Percentiles rank a stretch among this genome's conserved stretches.
These are phyloP conservation scores for Rhogogaster chlorosoma DNA, from an alignment of 2,888 invertebrate genomes.

Conservation along the genomic window DNA sequence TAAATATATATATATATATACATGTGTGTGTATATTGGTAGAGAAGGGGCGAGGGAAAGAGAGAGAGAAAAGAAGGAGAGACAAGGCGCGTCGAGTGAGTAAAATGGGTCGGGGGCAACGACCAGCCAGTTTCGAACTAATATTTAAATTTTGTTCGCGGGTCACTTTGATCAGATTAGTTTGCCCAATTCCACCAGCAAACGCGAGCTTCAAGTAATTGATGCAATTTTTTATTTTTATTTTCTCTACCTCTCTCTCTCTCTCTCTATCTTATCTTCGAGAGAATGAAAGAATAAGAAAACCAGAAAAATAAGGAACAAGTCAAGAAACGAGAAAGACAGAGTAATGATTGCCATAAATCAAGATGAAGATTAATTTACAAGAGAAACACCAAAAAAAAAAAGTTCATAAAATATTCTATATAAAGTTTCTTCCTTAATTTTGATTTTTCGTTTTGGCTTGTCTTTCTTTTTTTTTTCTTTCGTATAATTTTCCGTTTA, in stretches of 20 bases:
- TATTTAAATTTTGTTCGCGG: constrained; percentile 35
- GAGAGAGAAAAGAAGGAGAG: constrained; percentile 48
- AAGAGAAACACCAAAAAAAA: neutral
- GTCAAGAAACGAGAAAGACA: neutral
- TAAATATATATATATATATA: neutral
- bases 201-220: neutral
- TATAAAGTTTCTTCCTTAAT: neutral
- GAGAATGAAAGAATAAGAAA: neutral
- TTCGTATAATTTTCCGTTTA: neutral
- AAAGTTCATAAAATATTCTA: neutral
- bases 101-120: constrained; percentile 68
- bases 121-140: constrained; percentile 57
- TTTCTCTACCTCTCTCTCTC: neutral
- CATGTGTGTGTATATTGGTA: neutral
- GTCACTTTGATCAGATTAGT: constrained; percentile 44
- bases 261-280: neutral
- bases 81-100: constrained; percentile 56
- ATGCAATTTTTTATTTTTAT: neutral
- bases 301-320: neutral
- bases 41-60: constrained; percentile 47
- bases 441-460: neutral
- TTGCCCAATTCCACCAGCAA: constrained; percentile 18
- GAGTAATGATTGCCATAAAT: neutral
- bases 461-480: neutral
- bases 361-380: neutral